phyloP scores from a whole-genome alignment of 2,797 vertebrate species.

The Spheniscus humboldti region DNA sequence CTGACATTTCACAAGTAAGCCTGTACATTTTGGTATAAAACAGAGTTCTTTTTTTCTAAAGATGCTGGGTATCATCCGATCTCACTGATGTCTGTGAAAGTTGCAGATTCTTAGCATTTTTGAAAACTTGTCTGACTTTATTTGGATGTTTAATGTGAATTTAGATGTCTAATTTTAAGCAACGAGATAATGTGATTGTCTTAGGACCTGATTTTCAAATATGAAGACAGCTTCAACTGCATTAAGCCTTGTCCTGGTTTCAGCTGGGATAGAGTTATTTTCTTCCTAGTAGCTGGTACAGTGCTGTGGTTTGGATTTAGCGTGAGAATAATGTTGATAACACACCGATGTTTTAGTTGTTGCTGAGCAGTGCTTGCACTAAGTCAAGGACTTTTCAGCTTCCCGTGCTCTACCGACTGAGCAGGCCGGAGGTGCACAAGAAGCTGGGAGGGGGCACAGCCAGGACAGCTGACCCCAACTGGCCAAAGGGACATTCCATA shows the following conservation, averaged over 20 bases:
- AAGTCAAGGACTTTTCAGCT: too few species aligned
- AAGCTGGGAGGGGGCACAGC: too few species aligned
- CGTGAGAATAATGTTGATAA: too few species aligned
- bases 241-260: not conserved
- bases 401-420: too few species aligned
- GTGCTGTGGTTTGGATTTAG: too few species aligned
- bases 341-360: too few species aligned
- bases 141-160: not conserved
- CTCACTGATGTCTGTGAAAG: not conserved
- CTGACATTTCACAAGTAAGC: not conserved
- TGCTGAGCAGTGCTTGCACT: too few species aligned
- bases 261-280: too few species aligned
- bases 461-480: too few species aligned
- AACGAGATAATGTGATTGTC: not conserved
- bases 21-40: not conserved
- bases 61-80: fast-evolving
- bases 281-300: too few species aligned
- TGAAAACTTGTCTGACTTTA: not conserved
- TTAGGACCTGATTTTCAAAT: not conserved
- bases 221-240: not conserved
- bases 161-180: not conserved
- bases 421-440: too few species aligned
- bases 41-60: not conserved
- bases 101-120: not conserved
- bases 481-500: too few species aligned